phyloP scores from a whole-genome alignment of 2,888 invertebrate species.

The Lapara coniferarum region DNA sequence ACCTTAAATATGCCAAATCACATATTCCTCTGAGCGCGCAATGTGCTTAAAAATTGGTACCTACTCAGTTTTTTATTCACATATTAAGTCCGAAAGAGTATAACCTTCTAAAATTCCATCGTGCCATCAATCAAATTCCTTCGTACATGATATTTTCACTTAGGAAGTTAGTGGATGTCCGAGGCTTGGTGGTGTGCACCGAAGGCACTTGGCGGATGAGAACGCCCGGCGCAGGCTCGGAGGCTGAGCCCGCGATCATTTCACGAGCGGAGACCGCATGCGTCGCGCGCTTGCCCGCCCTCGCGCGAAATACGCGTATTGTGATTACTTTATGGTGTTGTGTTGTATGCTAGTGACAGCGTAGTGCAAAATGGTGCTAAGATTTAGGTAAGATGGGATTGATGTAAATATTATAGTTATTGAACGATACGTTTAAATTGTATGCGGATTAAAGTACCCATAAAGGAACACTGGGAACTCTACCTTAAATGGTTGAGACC shows the following conservation, averaged over 20 bases:
- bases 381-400: conserved; percentile 69
- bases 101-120: background rate
- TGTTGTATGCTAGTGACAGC: conserved; percentile 16
- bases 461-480: too few relatives aligned
- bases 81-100: too few relatives aligned
- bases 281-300: conserved; percentile 15
- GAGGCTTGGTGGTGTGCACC: conserved; percentile 38
- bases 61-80: too few relatives aligned
- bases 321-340: conserved; percentile 23
- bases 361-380: conserved; percentile 72
- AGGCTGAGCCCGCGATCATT: conserved; percentile 63
- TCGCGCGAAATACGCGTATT: conserved; percentile 39
- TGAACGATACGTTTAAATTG: too few relatives aligned
- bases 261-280: conserved; percentile 53
- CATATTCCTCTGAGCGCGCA: too few relatives aligned
- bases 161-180: background rate
- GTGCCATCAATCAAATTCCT: background rate
- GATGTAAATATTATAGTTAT: too few relatives aligned
- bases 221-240: conserved; percentile 51
- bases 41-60: too few relatives aligned
- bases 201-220: conserved; percentile 64
- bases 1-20: too few relatives aligned
- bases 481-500: too few relatives aligned
- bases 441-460: too few relatives aligned
- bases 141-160: conserved; percentile 1